Percentiles rank a stretch among this genome's conserved stretches.
Conservation (phyloP, 2,888 invertebrate species). For the Noctua comes region DNA sequence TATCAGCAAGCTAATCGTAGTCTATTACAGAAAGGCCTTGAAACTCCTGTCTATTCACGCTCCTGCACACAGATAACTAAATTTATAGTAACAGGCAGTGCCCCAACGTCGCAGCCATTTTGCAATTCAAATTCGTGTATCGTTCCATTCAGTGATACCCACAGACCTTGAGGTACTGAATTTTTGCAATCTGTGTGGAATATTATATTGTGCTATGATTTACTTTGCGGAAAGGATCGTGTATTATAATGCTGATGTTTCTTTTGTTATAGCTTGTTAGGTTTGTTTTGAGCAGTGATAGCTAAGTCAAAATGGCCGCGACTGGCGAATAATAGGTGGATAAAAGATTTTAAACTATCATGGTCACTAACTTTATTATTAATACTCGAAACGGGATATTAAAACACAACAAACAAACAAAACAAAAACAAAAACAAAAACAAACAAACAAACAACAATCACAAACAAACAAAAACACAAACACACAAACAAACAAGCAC, state of each 20-base stretch:
- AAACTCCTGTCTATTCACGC: slow-evolving; percentile 22
- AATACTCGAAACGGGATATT: no score
- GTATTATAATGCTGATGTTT: background rate
- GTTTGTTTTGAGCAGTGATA: background rate
- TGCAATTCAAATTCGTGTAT: slow-evolving; percentile 61
- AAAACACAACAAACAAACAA: no score
- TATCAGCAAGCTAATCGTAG: background rate
- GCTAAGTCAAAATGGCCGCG: background rate
- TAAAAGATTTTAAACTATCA: no score
- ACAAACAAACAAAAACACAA: no score
- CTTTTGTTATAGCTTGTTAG: background rate
- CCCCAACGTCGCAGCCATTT: slow-evolving; percentile 40
- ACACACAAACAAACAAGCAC: no score
- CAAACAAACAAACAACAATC: no score
- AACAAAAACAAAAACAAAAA: no score
- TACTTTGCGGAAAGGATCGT: background rate
- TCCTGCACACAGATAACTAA: slow-evolving; percentile 45
- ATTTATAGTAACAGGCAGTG: slow-evolving; percentile 53
- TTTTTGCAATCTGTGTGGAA: slow-evolving; percentile 47
- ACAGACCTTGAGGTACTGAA: slow-evolving; percentile 33
- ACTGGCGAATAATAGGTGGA: background rate
- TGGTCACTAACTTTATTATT: no score
- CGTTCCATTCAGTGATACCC: slow-evolving; percentile 44
- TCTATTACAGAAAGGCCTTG: slow-evolving; percentile 19
- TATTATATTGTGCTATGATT: slow-evolving; percentile 18